These are phyloP conservation scores for Neuroscelio doddi DNA, from an alignment of 2,888 invertebrate species.

Conservation along the genomic window DNA sequence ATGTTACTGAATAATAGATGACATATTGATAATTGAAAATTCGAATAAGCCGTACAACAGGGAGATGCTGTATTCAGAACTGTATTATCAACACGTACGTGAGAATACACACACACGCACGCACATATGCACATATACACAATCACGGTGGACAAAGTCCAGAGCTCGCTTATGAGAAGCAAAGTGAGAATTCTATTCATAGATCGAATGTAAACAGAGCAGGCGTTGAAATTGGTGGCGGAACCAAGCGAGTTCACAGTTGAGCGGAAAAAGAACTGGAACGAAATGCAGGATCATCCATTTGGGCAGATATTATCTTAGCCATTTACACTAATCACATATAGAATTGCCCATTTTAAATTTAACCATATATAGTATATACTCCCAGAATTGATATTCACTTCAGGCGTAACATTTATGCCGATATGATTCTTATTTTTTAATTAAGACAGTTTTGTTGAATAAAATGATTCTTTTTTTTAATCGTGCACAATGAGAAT, in stretches of 20 bases:
- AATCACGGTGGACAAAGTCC: conserved; percentile 36
- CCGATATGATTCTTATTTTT: too few relatives aligned
- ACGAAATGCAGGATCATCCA: conserved; percentile 25
- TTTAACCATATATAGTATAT: too few relatives aligned
- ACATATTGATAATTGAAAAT: conserved; percentile 8
- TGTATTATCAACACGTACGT: conserved; percentile 12
- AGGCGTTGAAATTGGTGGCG: conserved; percentile 26
- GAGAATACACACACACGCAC: neutral
- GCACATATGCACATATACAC: conserved; percentile 10
- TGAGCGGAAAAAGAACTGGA: conserved; percentile 11
- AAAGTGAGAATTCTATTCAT: conserved; percentile 43
- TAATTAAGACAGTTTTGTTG: too few relatives aligned
- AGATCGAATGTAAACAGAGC: conserved; percentile 42
- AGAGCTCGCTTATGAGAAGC: conserved; percentile 35
- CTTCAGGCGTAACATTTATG: too few relatives aligned
- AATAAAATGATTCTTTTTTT: too few relatives aligned
- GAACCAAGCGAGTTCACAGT: conserved; percentile 21
- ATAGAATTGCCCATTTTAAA: too few relatives aligned
- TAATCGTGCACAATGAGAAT: conserved; percentile 21
- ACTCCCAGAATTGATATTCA: too few relatives aligned
- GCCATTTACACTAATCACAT: conserved; percentile 1
- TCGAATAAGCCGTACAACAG: neutral
- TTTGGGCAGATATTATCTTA: neutral
- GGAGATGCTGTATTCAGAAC: conserved; percentile 10
- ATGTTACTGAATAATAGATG: conserved; percentile 2